Evolutionary conservation across 2,888 invertebrate genomes (phyloP), one percentile per base, ranked within the genome.

Genomic region (Molorchus minor): DNA sequence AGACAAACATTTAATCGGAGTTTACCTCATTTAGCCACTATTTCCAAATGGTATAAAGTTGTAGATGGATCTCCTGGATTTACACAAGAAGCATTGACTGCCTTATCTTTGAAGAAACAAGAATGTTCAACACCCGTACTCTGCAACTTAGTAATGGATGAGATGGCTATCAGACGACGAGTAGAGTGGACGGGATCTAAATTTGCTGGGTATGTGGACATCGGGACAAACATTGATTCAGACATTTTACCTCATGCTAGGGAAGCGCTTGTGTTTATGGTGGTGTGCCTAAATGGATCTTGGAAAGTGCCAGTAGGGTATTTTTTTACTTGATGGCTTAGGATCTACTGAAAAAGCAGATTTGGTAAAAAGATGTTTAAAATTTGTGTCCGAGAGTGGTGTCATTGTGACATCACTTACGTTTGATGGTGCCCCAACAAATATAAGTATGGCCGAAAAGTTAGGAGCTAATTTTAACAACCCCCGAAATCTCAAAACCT

Each of bases 361-460:
- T 29, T 43, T 67, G 35, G 57, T 67, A 5, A 41, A 17, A 51
- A 41, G 17, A 63, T 25, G 67, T 43, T 58, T 69, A 13, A 25
- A 52, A 47, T 61, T 68, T 46, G 12, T 69, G 12, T 29, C 65
- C 46, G 60, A 62, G 15, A 52, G 43, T 60, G 61, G 64, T n/a
- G 56, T 67, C n/a, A 56, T 29, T 16, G 56, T 71, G 3, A 58
- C 56, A 3, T 66, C 65, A 3, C 1, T 71, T 33, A 71, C 71
- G 15, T 71, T 70, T 62, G 72, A 72, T 64, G 70, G 68, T 2
- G 62, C 68, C 21, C 40, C 65, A 36, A 43, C 59, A 5, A 72
- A 71, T 62, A 54, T 72, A 13, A 43, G 46, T 2, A 62, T 64
- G 62, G 59, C 62, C 15, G n/a, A 47, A 17, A 10, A 47, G n/a